These are phyloP conservation scores for Spea hammondii DNA, from an alignment of 2,797 vertebrate species.

Conservation along the genomic window DNA sequence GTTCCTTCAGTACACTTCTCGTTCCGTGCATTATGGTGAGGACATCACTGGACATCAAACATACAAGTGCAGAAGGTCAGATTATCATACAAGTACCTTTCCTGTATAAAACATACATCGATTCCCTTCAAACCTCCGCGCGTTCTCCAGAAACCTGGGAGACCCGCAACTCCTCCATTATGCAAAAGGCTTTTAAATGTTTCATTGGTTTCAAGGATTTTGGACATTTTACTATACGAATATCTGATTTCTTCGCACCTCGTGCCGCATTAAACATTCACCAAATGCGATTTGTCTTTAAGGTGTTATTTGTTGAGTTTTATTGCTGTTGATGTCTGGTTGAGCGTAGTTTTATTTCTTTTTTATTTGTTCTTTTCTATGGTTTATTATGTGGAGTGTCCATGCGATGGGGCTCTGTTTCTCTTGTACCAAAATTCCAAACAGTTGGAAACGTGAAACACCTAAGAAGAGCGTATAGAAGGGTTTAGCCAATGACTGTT, in stretches of 20 bases:
- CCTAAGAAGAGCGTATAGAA: no score
- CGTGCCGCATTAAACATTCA: constrained; percentile 19
- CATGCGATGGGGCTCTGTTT: no score
- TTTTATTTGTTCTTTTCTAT: background rate
- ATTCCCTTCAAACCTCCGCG: background rate
- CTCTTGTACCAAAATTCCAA: no score
- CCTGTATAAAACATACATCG: no score
- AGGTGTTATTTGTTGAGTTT: background rate
- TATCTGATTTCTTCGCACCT: constrained; percentile 17
- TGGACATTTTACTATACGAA: background rate
- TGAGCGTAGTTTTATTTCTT: background rate
- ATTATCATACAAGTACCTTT: no score
- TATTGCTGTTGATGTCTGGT: background rate
- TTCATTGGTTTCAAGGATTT: constrained; percentile 11
- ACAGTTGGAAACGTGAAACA: no score
- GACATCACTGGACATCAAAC: no score
- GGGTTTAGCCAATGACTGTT: no score
- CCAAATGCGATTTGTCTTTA: background rate
- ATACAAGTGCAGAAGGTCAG: no score
- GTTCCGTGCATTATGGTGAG: no score
- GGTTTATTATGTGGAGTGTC: no score
- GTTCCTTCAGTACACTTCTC: no score
- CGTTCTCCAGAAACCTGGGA: constrained; percentile 7
- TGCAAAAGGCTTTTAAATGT: constrained; percentile 10
- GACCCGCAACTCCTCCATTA: background rate